Base-by-base conservation (phyloP, 2,797 vertebrate genomes). In the Rhodeus uyekii region DNA sequence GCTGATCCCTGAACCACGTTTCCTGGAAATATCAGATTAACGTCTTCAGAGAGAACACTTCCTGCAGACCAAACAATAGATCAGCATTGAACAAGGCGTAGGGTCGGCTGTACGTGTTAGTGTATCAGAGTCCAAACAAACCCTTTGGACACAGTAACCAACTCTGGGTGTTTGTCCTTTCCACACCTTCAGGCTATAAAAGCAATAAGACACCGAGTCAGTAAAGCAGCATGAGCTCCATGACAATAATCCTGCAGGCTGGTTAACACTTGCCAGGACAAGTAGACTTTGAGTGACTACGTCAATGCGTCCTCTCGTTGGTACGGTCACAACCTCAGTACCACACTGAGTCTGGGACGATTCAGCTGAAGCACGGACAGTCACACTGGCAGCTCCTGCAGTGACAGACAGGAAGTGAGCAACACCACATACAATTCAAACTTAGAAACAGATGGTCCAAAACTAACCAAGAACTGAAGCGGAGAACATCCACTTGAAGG, bases 121-220 rank as follows among this genome's bases (percentile, higher is more conserved):
- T 3, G 18, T 34, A 9, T 4, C 3, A 53, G 9, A n/a, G 14
- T n/a, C n/a, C 12, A 53, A 19, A 81, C 88, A 85, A 60, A 94
- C 94, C 93, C 85, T 91, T 87, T 1, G 93, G 93, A 42, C 93
- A 94, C 22, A 94, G 71, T 78, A 94, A 85, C 87, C 87, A 89
- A 85, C 90, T 95, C 83, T 90, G 44, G n/a, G 81, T 84, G 55
- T 90, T 81, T 0, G 78, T 85, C 72, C 88, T 76, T 60, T 93
- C 89, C 19, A 58, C 87, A 84, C 94, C 94, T 64, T 92, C 90
- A 60, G 93, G 85, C 94, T 95, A n/a, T 1, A n/a, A 42, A 46
- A 10, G 4, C 1, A 36, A 42, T 10, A 7, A 34, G 2, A 12
- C 6, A 63, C 0, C 16, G 19, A n/a, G 14, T 55, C 6, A 73